These are phyloP conservation scores for Patella caerulea DNA, from an alignment of 2,888 invertebrate species.

Conservation along the genomic window DNA sequence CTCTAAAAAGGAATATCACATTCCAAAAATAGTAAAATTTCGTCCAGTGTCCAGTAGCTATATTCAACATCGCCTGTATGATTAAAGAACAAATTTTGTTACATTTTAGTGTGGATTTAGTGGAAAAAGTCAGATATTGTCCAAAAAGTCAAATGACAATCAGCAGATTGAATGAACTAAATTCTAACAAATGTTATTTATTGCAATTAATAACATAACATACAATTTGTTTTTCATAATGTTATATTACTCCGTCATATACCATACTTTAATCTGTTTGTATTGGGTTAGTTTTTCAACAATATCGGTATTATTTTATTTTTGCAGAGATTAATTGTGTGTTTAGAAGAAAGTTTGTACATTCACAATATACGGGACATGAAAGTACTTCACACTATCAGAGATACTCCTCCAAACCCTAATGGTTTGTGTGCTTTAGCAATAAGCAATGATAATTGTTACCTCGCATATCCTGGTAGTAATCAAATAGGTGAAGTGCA, in stretches of 20 bases:
- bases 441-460: constrained; percentile 90
- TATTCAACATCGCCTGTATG: too few species aligned
- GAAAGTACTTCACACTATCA: constrained; percentile 97
- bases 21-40: too few species aligned
- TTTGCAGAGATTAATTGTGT: constrained; percentile 90
- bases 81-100: too few species aligned
- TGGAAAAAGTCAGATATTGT: too few species aligned
- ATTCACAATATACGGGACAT: constrained; percentile 98
- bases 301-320: constrained; percentile 25
- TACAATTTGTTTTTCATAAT: not conserved
- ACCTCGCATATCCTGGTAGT: constrained; percentile 96
- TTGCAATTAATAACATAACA: too few species aligned
- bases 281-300: not conserved
- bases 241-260: too few species aligned
- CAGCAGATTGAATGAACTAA: too few species aligned
- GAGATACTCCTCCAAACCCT: constrained; percentile 97
- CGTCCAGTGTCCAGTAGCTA: too few species aligned
- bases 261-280: not conserved
- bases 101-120: too few species aligned
- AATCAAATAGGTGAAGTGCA: constrained; percentile 94
- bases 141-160: too few species aligned
- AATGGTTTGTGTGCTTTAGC: constrained; percentile 93
- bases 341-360: constrained; percentile 96
- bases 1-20: too few species aligned
- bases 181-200: too few species aligned